A percentile compares a stretch with the other conserved stretches of the same genome.
Evolutionary conservation across 1,140 invertebrate species (phyloP).

Genomic region (Drusus annulatus): DNA sequence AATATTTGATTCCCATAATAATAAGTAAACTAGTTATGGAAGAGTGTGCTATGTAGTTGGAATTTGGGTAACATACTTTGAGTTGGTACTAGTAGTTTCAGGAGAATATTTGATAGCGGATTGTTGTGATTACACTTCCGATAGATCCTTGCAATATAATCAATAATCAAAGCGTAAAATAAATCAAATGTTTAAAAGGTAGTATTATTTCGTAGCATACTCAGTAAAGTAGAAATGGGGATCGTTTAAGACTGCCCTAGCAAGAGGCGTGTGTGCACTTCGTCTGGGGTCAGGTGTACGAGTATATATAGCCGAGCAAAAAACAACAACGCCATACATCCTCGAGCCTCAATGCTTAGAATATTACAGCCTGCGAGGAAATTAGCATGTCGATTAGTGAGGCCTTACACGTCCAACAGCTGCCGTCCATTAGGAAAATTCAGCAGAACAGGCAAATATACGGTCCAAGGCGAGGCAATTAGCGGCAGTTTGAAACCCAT

Average conservation of each 20-base stretch:
- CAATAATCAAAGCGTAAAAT: too few relatives aligned
- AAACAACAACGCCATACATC: neutral
- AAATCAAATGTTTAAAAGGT: too few relatives aligned
- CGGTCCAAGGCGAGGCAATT: neutral
- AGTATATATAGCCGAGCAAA: neutral
- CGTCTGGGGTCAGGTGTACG: neutral
- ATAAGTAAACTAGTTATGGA: too few relatives aligned
- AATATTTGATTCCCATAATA: too few relatives aligned
- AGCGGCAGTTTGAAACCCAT: neutral
- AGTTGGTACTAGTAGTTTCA: too few relatives aligned
- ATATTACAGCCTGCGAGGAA: neutral
- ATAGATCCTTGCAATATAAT: too few relatives aligned
- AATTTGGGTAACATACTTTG: too few relatives aligned
- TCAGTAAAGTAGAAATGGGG: too few relatives aligned
- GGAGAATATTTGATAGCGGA: too few relatives aligned
- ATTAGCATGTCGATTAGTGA: conserved; percentile 42
- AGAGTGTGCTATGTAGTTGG: too few relatives aligned
- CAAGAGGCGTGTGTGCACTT: neutral
- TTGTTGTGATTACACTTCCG: too few relatives aligned
- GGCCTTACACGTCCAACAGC: conserved; percentile 12
- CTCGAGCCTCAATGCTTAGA: neutral
- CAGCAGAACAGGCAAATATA: neutral
- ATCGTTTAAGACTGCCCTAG: neutral
- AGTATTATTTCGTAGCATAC: too few relatives aligned
- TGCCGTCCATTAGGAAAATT: conserved; percentile 29